phyloP scores from a whole-genome alignment of 2,797 vertebrate species.

The Mormyrops boulengeri region DNA sequence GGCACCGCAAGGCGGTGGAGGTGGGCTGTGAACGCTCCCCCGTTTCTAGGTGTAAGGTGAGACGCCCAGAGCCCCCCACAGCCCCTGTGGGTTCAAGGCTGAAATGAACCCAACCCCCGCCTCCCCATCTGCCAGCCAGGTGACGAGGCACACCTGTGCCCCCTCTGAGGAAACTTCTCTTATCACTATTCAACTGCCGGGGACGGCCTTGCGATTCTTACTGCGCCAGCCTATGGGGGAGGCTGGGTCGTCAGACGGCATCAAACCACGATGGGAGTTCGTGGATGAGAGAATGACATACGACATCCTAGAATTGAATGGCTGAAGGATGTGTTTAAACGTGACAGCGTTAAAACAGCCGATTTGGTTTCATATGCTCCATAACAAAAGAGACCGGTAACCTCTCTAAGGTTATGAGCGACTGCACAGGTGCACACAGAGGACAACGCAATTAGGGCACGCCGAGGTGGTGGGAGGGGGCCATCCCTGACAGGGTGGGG shows the following conservation, averaged over 20 bases:
- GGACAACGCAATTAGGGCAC: neutral
- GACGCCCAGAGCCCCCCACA: neutral
- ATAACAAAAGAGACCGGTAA: neutral
- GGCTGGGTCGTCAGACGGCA: neutral
- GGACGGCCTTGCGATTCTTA: neutral
- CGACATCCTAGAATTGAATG: neutral
- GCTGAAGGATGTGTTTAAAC: neutral
- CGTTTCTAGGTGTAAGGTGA: neutral
- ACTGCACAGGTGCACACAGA: neutral
- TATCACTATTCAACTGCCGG: neutral
- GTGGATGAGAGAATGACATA: neutral
- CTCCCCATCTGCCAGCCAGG: constrained; percentile 26
- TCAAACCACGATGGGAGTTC: neutral
- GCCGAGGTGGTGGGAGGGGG: neutral
- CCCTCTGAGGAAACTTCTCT: neutral
- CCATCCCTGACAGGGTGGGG: neutral
- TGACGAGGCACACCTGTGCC: constrained; percentile 15
- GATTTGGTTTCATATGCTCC: neutral
- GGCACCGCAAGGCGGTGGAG: neutral
- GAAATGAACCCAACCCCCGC: constrained; percentile 25
- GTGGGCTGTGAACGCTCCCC: neutral
- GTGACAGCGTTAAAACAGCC: neutral
- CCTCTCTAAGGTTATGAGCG: neutral
- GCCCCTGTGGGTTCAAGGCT: neutral
- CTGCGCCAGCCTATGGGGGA: neutral